Percentiles rank a stretch among this genome's conserved stretches.
Evolutionary conservation across 2,888 invertebrate genomes (phyloP).

Genomic region (Parnassius mnemosyne): DNA sequence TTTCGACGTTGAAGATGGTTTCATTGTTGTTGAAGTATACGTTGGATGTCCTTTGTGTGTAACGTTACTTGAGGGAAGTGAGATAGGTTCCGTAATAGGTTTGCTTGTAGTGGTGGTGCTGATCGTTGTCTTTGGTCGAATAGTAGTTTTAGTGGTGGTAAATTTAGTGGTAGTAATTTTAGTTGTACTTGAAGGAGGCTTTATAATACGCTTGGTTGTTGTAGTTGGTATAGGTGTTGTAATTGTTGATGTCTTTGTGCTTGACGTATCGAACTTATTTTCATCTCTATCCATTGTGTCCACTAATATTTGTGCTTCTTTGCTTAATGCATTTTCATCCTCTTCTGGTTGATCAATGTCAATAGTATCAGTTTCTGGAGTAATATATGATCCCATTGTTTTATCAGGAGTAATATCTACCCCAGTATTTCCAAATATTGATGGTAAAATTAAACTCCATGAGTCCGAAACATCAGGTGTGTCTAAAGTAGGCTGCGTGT

Average conservation of each 20-base stretch:
- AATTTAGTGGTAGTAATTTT: slow-evolving; percentile 28
- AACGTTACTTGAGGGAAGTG: neutral
- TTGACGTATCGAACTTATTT: slow-evolving; percentile 20
- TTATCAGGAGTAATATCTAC: slow-evolving; percentile 81
- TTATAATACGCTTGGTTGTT: slow-evolving; percentile 30
- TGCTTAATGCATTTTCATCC: slow-evolving; percentile 51
- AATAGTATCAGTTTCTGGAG: slow-evolving; percentile 69
- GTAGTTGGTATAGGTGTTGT: slow-evolving; percentile 29
- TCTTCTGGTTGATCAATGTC: slow-evolving; percentile 47
- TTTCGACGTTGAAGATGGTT: neutral
- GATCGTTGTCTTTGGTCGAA: slow-evolving; percentile 25
- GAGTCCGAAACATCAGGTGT: slow-evolving; percentile 87
- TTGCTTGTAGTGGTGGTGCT: slow-evolving; percentile 4
- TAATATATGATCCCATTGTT: slow-evolving; percentile 55
- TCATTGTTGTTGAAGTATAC: neutral
- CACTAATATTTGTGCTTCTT: slow-evolving; percentile 54
- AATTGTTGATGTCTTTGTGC: slow-evolving; percentile 22
- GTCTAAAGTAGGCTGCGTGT: slow-evolving; percentile 78
- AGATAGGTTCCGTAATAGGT: slow-evolving; percentile 2
- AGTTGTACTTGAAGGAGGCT: slow-evolving; percentile 26
- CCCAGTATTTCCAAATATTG: slow-evolving; percentile 87
- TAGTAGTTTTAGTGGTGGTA: slow-evolving; percentile 30
- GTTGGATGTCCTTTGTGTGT: neutral
- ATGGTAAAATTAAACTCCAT: slow-evolving; percentile 91
- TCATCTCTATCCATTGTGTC: slow-evolving; percentile 33